Evolutionary conservation across 2,888 invertebrate genomes (phyloP).

Genomic region (Branchipolynoe longqiensis): DNA sequence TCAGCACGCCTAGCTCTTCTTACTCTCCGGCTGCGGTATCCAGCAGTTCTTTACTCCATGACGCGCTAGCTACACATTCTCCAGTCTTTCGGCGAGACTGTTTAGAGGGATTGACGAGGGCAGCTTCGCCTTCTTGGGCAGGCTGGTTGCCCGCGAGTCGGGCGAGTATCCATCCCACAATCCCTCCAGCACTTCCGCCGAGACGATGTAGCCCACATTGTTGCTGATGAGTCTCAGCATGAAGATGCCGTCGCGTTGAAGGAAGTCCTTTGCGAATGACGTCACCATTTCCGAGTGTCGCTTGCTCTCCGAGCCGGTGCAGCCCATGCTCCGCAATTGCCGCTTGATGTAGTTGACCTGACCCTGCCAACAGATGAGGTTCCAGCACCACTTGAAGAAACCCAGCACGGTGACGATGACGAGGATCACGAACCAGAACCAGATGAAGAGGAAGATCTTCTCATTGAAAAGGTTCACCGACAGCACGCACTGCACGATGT

Average conservation of each 20-base stretch:
- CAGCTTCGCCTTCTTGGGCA: background rate
- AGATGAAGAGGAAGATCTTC: slow-evolving; percentile 82
- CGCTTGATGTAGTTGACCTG: slow-evolving; percentile 59
- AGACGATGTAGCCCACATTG: slow-evolving; percentile 44
- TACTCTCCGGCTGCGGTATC: no score
- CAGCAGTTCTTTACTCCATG: background rate
- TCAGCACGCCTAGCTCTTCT: no score
- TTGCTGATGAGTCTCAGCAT: slow-evolving; percentile 53
- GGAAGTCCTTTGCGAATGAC: slow-evolving; percentile 44
- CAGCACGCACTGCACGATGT: slow-evolving; percentile 80
- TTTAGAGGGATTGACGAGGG: slow-evolving; percentile 38
- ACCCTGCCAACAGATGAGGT: slow-evolving; percentile 74
- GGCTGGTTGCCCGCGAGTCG: background rate
- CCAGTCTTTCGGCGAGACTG: slow-evolving; percentile 54
- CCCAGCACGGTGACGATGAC: slow-evolving; percentile 80
- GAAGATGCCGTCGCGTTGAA: slow-evolving; percentile 57
- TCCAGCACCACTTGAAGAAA: slow-evolving; percentile 82
- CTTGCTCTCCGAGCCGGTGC: slow-evolving; percentile 26
- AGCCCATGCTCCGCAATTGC: slow-evolving; percentile 21
- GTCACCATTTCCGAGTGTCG: slow-evolving; percentile 26
- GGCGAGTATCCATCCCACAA: slow-evolving; percentile 52
- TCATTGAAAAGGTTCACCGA: slow-evolving; percentile 74
- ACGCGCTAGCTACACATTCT: slow-evolving; percentile 42
- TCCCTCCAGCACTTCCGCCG: slow-evolving; percentile 42
- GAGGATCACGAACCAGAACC: slow-evolving; percentile 83